phyloP scores from a whole-genome alignment of 2,113 vertebrate genomes.

The Megaptera novaeangliae region DNA sequence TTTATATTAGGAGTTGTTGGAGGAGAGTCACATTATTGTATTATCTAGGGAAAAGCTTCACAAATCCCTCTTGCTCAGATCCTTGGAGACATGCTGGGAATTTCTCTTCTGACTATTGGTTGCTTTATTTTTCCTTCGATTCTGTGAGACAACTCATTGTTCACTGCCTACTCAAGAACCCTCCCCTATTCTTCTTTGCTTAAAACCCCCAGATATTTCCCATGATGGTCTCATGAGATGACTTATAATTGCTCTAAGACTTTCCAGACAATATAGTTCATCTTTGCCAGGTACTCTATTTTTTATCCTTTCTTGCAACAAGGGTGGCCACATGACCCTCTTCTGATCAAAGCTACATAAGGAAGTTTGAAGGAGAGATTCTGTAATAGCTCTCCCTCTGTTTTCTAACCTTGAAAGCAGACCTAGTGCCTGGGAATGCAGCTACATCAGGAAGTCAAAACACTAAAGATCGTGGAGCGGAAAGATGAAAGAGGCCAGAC shows the following conservation, averaged over 20 bases:
- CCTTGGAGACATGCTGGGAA: neutral
- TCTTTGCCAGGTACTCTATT: neutral
- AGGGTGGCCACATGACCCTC: neutral
- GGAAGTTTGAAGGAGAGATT: neutral
- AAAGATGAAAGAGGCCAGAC: neutral
- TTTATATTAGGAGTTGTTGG: neutral
- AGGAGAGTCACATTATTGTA: neutral
- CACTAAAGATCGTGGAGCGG: neutral
- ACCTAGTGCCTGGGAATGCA: neutral
- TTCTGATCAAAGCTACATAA: neutral
- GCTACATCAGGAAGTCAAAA: neutral
- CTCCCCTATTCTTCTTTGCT: neutral
- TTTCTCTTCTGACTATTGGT: neutral
- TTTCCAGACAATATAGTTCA: neutral
- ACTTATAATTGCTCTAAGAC: neutral
- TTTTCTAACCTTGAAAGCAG: neutral
- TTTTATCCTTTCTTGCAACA: neutral
- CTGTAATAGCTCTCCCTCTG: neutral
- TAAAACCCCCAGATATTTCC: neutral
- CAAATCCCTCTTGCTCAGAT: neutral
- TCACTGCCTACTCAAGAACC: neutral
- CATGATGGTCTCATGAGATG: neutral
- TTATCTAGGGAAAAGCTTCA: neutral
- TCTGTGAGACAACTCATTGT: neutral
- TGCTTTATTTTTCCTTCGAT: neutral